Evolutionary conservation across 2,888 invertebrate genomes (phyloP).

Genomic region (Drosophila neotestacea): DNA sequence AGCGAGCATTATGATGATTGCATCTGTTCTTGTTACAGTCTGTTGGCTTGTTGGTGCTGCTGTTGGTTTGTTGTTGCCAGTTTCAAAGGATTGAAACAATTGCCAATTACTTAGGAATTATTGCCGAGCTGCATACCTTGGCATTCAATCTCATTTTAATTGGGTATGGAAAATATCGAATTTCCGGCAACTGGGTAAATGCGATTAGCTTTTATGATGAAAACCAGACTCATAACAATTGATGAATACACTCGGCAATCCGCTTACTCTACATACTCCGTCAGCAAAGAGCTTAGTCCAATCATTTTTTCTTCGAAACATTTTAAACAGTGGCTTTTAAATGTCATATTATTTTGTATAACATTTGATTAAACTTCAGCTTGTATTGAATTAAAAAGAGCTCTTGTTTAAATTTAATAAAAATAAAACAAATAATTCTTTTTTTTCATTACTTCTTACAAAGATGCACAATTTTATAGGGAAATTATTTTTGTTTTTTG

Average conservation of each 20-base stretch:
- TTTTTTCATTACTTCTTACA: too few relatives aligned
- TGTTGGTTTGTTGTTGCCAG: neutral
- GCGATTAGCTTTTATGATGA: neutral
- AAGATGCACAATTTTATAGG: neutral
- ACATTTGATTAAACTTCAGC: too few relatives aligned
- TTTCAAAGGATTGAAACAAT: constrained; percentile 1
- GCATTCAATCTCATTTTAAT: neutral
- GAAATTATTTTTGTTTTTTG: too few relatives aligned
- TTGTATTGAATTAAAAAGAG: too few relatives aligned
- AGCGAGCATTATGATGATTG: neutral
- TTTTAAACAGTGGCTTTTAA: neutral
- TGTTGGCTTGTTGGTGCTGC: neutral
- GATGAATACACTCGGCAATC: neutral
- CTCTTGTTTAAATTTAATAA: too few relatives aligned
- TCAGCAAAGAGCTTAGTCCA: neutral
- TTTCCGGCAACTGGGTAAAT: neutral
- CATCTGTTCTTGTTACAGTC: neutral
- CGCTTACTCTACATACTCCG: neutral
- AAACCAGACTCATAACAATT: neutral
- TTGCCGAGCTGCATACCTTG: neutral
- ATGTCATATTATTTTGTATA: too few relatives aligned
- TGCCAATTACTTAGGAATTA: constrained; percentile 8
- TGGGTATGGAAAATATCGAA: neutral
- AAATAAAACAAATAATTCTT: too few relatives aligned
- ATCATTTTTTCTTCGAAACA: neutral